Conservation (phyloP, 23 tunicate species). For the Botrylloides violaceus region DNA sequence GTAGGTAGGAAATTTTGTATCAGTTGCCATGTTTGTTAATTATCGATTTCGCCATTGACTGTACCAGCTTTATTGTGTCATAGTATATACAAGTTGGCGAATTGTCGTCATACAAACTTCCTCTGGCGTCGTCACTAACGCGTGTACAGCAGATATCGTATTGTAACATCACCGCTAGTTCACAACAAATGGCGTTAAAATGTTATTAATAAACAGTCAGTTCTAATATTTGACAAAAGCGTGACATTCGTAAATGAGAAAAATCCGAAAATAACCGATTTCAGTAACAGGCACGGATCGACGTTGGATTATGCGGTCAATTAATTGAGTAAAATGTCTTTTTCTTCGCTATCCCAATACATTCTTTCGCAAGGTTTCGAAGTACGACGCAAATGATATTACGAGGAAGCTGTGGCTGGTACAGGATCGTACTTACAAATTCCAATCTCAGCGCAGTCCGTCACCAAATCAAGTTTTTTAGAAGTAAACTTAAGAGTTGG, state of each 20-base stretch:
- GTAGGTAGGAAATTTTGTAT: not conserved
- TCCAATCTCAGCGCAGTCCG: not conserved
- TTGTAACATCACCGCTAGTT: no score
- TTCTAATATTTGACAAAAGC: no score
- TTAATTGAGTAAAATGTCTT: not conserved
- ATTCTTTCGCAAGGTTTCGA: no score
- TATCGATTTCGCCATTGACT: not conserved
- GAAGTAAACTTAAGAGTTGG: not conserved
- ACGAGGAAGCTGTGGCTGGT: not conserved
- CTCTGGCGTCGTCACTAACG: no score
- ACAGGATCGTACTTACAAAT: not conserved
- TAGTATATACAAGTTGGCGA: no score
- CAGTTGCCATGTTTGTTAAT: not conserved
- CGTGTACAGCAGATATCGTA: no score
- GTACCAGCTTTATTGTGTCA: not conserved
- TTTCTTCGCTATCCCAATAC: not conserved
- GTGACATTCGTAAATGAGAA: no score
- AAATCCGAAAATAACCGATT: no score
- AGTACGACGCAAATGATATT: not conserved
- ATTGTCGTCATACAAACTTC: no score
- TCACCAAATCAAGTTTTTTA: not conserved
- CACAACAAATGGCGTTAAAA: no score
- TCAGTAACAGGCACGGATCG: not conserved
- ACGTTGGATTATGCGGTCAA: not conserved
- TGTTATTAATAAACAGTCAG: no score